phyloP scores from a whole-genome alignment of 1,140 invertebrate genomes.

The Euura lappo region DNA sequence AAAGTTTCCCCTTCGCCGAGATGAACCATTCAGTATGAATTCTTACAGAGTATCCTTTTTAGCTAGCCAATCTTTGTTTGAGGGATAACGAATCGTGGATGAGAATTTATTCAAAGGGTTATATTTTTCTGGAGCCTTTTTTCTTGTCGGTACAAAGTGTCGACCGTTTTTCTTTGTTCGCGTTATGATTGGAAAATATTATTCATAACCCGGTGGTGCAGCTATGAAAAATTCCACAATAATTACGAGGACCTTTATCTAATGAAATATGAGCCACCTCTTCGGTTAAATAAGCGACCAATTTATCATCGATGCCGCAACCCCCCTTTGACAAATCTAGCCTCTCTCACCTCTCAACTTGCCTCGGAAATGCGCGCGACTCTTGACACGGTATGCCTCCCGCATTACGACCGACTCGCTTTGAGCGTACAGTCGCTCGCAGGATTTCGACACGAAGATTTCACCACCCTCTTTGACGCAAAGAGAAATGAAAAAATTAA shows the following conservation, averaged over 20 bases:
- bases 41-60: neutral
- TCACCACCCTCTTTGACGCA: too few relatives aligned
- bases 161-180: neutral
- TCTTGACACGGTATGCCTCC: neutral
- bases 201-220: neutral
- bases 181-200: neutral
- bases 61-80: too few relatives aligned
- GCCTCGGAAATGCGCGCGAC: neutral
- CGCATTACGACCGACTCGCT: neutral
- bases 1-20: neutral
- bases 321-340: conserved; percentile 9
- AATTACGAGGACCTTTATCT: neutral
- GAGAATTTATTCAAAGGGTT: too few relatives aligned
- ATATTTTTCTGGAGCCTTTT: too few relatives aligned
- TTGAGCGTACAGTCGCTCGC: neutral
- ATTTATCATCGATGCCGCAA: conserved; percentile 12
- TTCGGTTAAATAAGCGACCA: neutral
- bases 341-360: neutral
- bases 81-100: too few relatives aligned
- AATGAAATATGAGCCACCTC: neutral
- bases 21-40: neutral
- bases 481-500: neutral
- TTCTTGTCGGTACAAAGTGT: neutral
- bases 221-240: neutral
- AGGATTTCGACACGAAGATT: neutral